phyloP scores from a whole-genome alignment of 2,797 vertebrate species.

The Lepilemur septentrionalis region DNA sequence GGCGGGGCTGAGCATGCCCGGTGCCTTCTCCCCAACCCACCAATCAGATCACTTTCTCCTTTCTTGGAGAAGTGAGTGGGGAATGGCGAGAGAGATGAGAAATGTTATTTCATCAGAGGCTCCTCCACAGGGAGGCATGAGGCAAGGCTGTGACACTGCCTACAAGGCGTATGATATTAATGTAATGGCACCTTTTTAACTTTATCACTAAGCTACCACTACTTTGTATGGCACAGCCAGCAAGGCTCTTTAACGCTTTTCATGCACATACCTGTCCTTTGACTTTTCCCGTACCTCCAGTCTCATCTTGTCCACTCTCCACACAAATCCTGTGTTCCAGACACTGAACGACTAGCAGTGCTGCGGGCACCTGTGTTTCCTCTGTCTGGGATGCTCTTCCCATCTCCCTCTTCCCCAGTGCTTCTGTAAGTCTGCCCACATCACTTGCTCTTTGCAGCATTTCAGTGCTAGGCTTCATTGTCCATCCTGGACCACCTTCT shows the following conservation, averaged over 20 bases:
- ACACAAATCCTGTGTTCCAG: background rate
- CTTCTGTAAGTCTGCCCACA: background rate
- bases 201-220: background rate
- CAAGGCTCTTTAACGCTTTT: background rate
- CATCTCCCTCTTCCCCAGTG: accelerated
- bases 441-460: background rate
- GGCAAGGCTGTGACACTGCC: background rate
- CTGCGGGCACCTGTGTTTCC: background rate
- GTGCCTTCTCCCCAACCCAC: background rate
- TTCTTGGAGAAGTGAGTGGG: background rate
- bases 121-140: background rate
- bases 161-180: background rate
- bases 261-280: background rate
- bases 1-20: background rate
- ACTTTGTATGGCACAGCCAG: background rate
- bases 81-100: background rate
- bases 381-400: background rate
- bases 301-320: background rate
- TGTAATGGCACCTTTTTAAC: background rate
- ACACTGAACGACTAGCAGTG: background rate
- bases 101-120: background rate
- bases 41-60: background rate
- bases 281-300: background rate
- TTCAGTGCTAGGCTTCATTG: background rate
- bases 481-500: background rate